These are phyloP conservation scores for Leucophora obtusa DNA, from an alignment of 2,888 invertebrate genomes.

Conservation along the genomic window DNA sequence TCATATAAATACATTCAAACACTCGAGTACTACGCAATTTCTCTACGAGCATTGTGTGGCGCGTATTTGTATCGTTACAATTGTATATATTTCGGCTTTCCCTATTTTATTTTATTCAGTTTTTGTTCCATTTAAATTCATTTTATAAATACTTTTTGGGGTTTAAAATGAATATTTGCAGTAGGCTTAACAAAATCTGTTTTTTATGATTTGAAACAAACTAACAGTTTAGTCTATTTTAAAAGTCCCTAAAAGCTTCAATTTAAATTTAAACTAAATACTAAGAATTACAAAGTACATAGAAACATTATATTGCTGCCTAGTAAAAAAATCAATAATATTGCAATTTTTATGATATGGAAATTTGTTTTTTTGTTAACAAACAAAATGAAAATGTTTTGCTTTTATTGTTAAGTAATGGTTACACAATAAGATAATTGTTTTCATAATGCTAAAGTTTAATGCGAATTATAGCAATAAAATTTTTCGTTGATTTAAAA, in stretches of 20 bases:
- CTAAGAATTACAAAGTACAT: neutral
- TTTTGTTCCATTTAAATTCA: neutral
- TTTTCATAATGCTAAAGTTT: no score
- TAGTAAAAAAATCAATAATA: neutral
- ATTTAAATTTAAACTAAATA: slow-evolving; percentile 1
- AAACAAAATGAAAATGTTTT: no score
- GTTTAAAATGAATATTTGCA: slow-evolving; percentile 13
- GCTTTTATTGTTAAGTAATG: no score
- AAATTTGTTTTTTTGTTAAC: no score
- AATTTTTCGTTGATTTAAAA: no score
- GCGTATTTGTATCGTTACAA: neutral
- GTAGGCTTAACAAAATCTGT: slow-evolving; percentile 17
- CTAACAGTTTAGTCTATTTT: neutral
- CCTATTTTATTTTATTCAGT: neutral
- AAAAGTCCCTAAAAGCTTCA: neutral
- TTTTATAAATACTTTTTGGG: slow-evolving; percentile 8
- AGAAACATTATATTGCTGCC: neutral
- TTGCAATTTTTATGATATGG: neutral
- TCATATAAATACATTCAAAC: neutral
- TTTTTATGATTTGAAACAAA: neutral
- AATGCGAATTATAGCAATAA: no score
- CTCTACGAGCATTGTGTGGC: neutral
- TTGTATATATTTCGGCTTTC: neutral
- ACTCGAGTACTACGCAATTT: slow-evolving; percentile 1
- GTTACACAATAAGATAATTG: no score